phyloP scores from a whole-genome alignment of 2,888 invertebrate genomes.

The Drosophila melanosoma region DNA sequence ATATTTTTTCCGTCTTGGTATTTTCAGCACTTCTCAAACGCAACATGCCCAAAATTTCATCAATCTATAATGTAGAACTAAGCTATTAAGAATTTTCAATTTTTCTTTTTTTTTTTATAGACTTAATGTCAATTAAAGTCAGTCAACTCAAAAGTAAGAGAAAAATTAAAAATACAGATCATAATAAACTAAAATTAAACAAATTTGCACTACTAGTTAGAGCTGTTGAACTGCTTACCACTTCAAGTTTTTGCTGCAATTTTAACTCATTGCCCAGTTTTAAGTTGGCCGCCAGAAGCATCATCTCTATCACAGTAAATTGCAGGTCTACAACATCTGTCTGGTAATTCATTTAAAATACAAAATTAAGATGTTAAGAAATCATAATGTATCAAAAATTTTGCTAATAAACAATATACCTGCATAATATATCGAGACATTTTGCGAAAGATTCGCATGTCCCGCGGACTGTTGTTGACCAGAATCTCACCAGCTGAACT shows the following conservation, averaged over 20 bases:
- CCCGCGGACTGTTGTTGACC: constrained; percentile 91
- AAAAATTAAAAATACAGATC: background rate
- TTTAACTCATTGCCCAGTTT: constrained; percentile 91
- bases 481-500: constrained; percentile 90
- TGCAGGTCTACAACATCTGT: constrained; percentile 94
- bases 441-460: constrained; percentile 92
- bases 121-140: background rate
- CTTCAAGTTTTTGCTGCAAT: constrained; percentile 88
- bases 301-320: constrained; percentile 94
- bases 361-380: background rate
- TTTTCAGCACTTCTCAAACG: constrained; percentile 90
- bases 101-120: background rate
- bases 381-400: background rate
- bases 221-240: constrained; percentile 87
- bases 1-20: constrained; percentile 90
- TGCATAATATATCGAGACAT: constrained; percentile 98
- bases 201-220: background rate
- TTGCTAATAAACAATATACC: constrained; percentile 31
- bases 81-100: background rate
- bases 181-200: background rate
- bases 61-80: constrained; percentile 87
- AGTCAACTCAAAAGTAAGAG: background rate
- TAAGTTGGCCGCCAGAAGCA: constrained; percentile 95
- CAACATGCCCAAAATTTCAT: constrained; percentile 93
- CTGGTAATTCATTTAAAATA: constrained; percentile 31